Evolutionary conservation across 1,140 invertebrate species (phyloP), one percentile per base, ranked within the genome.

Genomic region (Drosophila lini): DNA sequence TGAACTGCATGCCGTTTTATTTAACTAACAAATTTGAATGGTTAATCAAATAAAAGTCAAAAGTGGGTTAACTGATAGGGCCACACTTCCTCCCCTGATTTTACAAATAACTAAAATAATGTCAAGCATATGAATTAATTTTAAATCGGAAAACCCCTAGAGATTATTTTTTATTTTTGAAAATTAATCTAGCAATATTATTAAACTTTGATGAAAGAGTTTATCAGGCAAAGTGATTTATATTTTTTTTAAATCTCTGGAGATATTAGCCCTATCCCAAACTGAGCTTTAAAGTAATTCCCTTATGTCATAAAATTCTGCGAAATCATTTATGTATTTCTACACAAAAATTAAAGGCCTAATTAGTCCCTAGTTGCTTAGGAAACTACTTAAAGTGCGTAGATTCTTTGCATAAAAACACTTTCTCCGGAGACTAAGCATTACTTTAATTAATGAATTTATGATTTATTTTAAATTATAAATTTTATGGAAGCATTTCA

Each of bases 1-100:
- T n/a, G n/a, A 42, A 55, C 50, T 10, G 59, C 70, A 56, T 74
- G 41, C 15, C 15, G 31, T 52, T 48, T 59, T 15, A 15, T n/a
- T 41, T 60, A 25, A 60, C 15, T 63, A 61, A 63, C 31, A 60
- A 60, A 22, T 32, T 31, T 16, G 1, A 5, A 16, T 40, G 11
- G 10, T 32, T 63, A 25, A 41, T 32, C 6, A 1, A 41, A 13
- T n/a, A 59, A 32, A 31, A 32, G 16, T 25, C 5, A 2, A 32
- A 7, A 7, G 6, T 22, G 15, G 11, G 15, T 56, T n/a, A 5
- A n/a, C 8, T 22, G 9, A 34, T 32, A 19, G 3, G 13, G n/a
- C 11, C 3, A 9, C 3, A 25, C 7, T 16, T 60, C 28, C 56
- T 63, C 55, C 61, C 55, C 38, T 60, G 40, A 63, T 63, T 63